Percentiles rank a stretch among this genome's conserved stretches.
phyloP scores from a whole-genome alignment of 2,888 invertebrate species.

The Epistrophella euchroma region DNA sequence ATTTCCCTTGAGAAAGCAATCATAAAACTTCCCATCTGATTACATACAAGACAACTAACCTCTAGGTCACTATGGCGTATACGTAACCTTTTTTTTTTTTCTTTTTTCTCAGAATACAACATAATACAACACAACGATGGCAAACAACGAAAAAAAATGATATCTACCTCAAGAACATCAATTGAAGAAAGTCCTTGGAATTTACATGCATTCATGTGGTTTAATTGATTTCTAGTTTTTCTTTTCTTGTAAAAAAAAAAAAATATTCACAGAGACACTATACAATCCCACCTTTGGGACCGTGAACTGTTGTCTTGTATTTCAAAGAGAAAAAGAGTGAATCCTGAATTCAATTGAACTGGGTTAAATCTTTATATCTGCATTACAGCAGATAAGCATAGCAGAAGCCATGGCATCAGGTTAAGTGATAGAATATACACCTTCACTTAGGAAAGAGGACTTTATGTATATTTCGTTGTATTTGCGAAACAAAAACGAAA shows the following conservation, averaged over 20 bases:
- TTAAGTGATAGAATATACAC: conserved; percentile 55
- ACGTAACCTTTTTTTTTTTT: conserved; percentile 57
- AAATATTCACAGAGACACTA: neutral
- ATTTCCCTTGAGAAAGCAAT: conserved; percentile 46
- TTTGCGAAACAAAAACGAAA: conserved; percentile 40
- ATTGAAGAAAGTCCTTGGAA: conserved; percentile 66
- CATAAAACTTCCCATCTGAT: conserved; percentile 41
- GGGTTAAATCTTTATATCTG: conserved; percentile 65
- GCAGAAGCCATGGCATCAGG: conserved; percentile 50
- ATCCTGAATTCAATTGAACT: conserved; percentile 52
- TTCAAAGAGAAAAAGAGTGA: neutral
- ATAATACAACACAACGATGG: conserved; percentile 1
- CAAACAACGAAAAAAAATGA: neutral
- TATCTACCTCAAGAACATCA: conserved; percentile 50
- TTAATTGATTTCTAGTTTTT: conserved; percentile 69
- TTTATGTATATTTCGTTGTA: neutral
- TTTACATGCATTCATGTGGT: conserved; percentile 67
- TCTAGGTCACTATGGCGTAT: conserved; percentile 45
- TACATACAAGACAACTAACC: conserved; percentile 13
- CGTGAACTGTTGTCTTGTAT: conserved; percentile 31
- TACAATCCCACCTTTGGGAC: conserved; percentile 9
- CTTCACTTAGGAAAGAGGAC: neutral
- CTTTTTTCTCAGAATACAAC: neutral
- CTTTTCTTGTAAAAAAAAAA: conserved; percentile 32
- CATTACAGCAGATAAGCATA: conserved; percentile 62